Percentiles rank a stretch among this genome's conserved stretches.
phyloP scores from a whole-genome alignment of 2,888 invertebrate species.

The Bellardia pandia region DNA sequence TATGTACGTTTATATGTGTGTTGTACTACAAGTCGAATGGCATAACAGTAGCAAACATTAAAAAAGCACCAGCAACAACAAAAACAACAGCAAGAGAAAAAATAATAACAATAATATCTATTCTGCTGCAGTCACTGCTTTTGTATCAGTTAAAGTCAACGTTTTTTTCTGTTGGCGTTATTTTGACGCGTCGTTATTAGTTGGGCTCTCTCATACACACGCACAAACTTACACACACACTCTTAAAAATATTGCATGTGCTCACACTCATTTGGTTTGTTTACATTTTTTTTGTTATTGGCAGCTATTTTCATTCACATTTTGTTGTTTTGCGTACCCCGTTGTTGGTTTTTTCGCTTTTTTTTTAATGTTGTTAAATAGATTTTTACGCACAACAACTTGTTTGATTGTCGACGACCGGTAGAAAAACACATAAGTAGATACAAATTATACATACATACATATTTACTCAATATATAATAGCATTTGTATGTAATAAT shows the following conservation, averaged over 20 bases:
- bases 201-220: constrained; percentile 24
- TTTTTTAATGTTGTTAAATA: constrained; percentile 59
- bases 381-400: constrained; percentile 76
- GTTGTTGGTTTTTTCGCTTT: constrained; percentile 47
- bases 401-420: constrained; percentile 73
- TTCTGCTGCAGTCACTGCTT: constrained; percentile 27
- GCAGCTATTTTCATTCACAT: constrained; percentile 39
- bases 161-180: constrained; percentile 13
- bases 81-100: not conserved
- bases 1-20: not conserved
- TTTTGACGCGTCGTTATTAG: constrained; percentile 25
- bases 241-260: constrained; percentile 41
- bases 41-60: constrained; percentile 45
- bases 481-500: not conserved
- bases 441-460: constrained; percentile 5
- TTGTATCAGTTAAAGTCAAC: constrained; percentile 14
- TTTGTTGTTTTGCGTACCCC: constrained; percentile 39
- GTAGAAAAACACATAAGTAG: constrained; percentile 14
- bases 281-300: constrained; percentile 59
- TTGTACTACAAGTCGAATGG: constrained; percentile 32
- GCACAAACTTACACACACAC: not conserved
- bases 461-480: not conserved
- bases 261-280: constrained; percentile 61
- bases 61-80: constrained; percentile 1
- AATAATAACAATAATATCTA: constrained; percentile 10